Conservation (phyloP, 2,888 invertebrate species). For the Caenorhabditis sulstoni region DNA sequence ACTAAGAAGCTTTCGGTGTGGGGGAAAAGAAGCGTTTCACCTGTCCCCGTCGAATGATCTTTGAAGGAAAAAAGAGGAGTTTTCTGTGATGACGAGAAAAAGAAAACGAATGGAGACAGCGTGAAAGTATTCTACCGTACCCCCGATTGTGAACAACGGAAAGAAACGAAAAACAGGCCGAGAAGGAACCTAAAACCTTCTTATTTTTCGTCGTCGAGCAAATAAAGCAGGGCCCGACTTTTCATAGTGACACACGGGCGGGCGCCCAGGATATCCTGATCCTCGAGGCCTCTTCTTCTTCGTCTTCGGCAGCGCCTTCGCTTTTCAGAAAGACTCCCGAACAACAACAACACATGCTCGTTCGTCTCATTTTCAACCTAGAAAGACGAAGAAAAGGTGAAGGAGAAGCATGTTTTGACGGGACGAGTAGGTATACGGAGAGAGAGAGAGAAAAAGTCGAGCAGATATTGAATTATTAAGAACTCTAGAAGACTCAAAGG, state of each 20-base stretch:
- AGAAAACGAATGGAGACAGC: neutral
- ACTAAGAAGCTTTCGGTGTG: neutral
- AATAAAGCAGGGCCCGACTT: slow-evolving; percentile 8
- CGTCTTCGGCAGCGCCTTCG: neutral
- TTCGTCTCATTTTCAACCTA: slow-evolving; percentile 14
- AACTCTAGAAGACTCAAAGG: slow-evolving; percentile 1
- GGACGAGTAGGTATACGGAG: slow-evolving; percentile 2
- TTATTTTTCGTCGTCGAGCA: neutral
- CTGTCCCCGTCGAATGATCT: neutral
- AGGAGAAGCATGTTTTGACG: slow-evolving; percentile 15
- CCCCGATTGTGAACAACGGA: neutral
- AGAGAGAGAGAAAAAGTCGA: slow-evolving; percentile 5
- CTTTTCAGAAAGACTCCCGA: neutral
- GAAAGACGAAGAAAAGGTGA: slow-evolving; percentile 1
- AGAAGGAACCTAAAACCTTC: neutral
- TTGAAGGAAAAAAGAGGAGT: too few relatives aligned
- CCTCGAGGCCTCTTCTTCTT: neutral
- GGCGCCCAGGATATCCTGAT: slow-evolving; percentile 25
- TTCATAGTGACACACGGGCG: slow-evolving; percentile 2
- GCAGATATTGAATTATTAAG: slow-evolving; percentile 15
- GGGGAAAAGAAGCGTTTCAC: neutral
- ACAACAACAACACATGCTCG: slow-evolving; percentile 22
- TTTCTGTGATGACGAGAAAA: neutral
- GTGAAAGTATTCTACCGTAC: neutral
- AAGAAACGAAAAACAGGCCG: neutral